A percentile compares a stretch with the other conserved stretches of the same genome.
These are phyloP conservation scores for Crioceris asparagi DNA, from an alignment of 2,888 invertebrate genomes.

Conservation along the genomic window DNA sequence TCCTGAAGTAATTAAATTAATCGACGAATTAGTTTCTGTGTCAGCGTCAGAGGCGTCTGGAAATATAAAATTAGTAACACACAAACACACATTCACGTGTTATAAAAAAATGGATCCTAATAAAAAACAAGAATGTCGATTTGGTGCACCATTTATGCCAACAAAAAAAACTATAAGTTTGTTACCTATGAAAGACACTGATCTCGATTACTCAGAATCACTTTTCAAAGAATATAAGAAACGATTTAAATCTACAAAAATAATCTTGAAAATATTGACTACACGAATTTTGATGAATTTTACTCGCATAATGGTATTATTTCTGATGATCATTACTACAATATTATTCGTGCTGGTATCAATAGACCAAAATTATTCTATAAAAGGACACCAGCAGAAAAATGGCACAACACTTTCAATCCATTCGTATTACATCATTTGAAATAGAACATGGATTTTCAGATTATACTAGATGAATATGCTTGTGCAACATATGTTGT, in stretches of 20 bases:
- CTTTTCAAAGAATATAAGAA: background rate
- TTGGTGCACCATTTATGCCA: constrained; percentile 29
- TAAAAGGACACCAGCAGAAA: constrained; percentile 18
- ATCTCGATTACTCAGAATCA: constrained; percentile 5
- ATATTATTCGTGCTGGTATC: constrained; percentile 18
- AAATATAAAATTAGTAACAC: constrained; percentile 21
- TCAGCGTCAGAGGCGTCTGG: too few species aligned
- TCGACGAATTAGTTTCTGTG: background rate
- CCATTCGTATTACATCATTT: constrained; percentile 29
- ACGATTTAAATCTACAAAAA: background rate
- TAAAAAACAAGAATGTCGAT: constrained; percentile 20
- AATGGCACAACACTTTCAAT: constrained; percentile 34
- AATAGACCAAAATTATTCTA: constrained; percentile 1
- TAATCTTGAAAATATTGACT: constrained; percentile 16
- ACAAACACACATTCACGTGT: too few species aligned
- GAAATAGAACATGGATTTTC: constrained; percentile 33
- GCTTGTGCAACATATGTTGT: constrained; percentile 35
- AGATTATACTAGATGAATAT: constrained; percentile 34
- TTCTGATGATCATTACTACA: constrained; percentile 21
- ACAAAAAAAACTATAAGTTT: constrained; percentile 21
- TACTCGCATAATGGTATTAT: constrained; percentile 12
- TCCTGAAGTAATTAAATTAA: background rate
- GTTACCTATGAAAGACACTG: constrained; percentile 15
- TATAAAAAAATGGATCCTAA: too few species aligned
- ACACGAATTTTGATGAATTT: constrained; percentile 17